Evolutionary conservation across 2,797 vertebrate species (phyloP).

Genomic region (Myotis planiceps): DNA sequence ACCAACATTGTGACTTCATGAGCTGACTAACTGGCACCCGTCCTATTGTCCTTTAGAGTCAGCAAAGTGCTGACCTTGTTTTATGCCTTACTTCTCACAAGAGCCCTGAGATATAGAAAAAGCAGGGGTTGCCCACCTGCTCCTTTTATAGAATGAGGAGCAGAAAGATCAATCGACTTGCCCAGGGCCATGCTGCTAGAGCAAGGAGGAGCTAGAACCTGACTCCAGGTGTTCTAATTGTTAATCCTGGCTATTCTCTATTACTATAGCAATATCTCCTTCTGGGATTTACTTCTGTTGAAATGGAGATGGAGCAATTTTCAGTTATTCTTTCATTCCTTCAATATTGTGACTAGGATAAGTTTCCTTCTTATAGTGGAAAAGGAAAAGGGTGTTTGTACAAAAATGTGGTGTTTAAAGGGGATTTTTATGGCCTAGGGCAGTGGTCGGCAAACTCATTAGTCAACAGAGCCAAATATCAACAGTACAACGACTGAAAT

Average conservation of each 20-base stretch:
- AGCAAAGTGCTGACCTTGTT: background rate
- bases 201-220: background rate
- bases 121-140: background rate
- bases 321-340: background rate
- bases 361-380: background rate
- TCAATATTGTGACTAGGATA: background rate
- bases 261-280: background rate
- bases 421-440: background rate
- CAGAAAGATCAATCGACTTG: background rate
- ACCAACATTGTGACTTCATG: constrained; percentile 38
- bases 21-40: background rate
- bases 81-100: background rate
- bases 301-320: background rate
- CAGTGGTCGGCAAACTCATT: background rate
- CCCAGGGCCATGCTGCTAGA: background rate
- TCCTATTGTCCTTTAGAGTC: background rate
- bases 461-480: too few species aligned
- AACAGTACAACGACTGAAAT: too few species aligned
- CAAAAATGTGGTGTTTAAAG: background rate
- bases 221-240: background rate
- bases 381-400: background rate
- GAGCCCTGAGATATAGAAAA: background rate
- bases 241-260: background rate
- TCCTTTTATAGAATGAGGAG: background rate
- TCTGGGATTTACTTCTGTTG: background rate